These are phyloP conservation scores for Carollia perspicillata DNA, from an alignment of 2,113 vertebrate species.

Conservation along the genomic window DNA sequence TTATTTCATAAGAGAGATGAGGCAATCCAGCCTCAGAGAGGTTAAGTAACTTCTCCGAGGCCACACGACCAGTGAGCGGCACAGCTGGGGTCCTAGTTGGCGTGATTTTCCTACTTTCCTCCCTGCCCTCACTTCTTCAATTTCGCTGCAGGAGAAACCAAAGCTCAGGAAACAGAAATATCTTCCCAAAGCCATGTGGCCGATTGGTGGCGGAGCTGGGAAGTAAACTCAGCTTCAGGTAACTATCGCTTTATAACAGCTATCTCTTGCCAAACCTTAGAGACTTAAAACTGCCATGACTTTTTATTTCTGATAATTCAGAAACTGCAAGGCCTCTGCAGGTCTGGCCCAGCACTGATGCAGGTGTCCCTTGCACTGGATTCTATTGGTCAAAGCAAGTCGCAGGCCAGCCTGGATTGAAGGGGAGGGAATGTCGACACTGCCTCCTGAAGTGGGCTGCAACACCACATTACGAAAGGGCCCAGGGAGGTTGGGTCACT, in stretches of 20 bases:
- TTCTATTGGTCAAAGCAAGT: neutral
- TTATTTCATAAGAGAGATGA: neutral
- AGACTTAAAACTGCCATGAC: too few species aligned
- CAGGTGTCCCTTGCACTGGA: neutral
- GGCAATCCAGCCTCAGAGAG: neutral
- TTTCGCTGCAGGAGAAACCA: neutral
- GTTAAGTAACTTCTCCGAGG: neutral
- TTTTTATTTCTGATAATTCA: neutral
- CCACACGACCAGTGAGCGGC: neutral
- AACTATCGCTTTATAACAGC: neutral
- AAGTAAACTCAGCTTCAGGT: neutral
- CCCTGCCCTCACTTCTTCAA: neutral
- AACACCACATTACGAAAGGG: neutral
- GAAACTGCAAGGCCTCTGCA: neutral
- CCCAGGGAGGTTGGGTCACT: neutral
- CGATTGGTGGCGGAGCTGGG: neutral
- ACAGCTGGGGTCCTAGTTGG: neutral
- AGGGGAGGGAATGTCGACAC: neutral
- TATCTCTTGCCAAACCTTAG: neutral
- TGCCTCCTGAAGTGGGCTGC: neutral
- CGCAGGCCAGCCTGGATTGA: neutral
- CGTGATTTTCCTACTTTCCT: neutral
- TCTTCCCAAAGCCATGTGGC: neutral
- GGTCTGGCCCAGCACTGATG: fast-evolving
- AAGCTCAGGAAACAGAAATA: neutral